Evolutionary conservation across 2,888 invertebrate species (phyloP).

Genomic region (Aromia moschata): DNA sequence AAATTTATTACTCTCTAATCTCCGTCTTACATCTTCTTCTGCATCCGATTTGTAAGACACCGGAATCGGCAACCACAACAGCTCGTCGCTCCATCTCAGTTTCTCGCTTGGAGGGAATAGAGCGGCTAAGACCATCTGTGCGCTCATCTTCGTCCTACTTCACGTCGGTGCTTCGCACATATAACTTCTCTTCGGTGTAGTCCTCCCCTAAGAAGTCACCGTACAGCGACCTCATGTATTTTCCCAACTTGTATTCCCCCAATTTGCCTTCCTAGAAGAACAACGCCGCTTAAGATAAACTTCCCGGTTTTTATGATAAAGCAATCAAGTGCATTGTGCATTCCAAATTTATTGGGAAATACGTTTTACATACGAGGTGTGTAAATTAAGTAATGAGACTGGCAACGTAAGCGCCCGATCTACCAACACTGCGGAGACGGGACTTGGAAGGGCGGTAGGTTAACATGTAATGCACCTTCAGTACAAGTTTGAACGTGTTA

Average conservation of each 20-base stretch:
- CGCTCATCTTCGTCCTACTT: constrained; percentile 77
- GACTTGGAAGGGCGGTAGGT: no score
- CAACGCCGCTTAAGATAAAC: not conserved
- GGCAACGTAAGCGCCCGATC: no score
- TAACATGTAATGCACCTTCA: no score
- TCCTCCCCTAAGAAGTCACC: constrained; percentile 67
- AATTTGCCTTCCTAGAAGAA: constrained; percentile 10
- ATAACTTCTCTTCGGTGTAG: constrained; percentile 66
- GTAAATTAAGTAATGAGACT: no score
- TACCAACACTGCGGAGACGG: no score
- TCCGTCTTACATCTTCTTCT: constrained; percentile 51
- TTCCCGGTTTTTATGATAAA: not conserved
- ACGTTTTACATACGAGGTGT: no score
- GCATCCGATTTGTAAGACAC: constrained; percentile 31
- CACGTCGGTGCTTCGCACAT: constrained; percentile 74
- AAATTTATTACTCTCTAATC: no score
- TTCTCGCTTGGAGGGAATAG: constrained; percentile 69
- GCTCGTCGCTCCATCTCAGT: constrained; percentile 66
- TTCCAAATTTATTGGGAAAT: no score
- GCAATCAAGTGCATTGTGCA: no score
- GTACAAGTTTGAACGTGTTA: no score
- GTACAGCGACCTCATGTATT: constrained; percentile 59
- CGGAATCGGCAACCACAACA: constrained; percentile 74
- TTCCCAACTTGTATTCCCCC: constrained; percentile 15
- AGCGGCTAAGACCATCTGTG: constrained; percentile 72